Evolutionary conservation across 2,888 invertebrate genomes (phyloP), one percentile per base, ranked within the genome.

Genomic region (Acanthosoma haemorrhoidale): DNA sequence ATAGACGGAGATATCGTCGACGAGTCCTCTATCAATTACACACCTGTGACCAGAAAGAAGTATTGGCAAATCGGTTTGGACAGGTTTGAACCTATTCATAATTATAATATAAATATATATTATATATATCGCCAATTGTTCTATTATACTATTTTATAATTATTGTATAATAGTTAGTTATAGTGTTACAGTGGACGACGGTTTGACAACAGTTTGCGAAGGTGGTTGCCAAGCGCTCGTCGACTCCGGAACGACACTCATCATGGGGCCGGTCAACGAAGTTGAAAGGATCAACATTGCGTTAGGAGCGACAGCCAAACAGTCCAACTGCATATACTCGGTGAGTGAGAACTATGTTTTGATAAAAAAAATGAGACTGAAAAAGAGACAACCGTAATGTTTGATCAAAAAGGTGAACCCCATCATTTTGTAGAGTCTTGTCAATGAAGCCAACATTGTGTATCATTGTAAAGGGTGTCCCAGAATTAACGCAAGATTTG

Each of bases 21-120:
- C 69, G 96, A 95, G 29, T 87, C 91, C n/a, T 3, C 38, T 76
- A 91, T 99, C 80, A 93, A 92, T 2, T 96, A 96, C 80, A 69
- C 94, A 75, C 87, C 91, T 3, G 91, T 99, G 0, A 86, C 88
- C 74, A 85, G 86, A 73, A 85, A 93, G 82, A 18, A 13, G 9
- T 99, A 99, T 82, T 99, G 98, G 99, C 96, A 98, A 84, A 92
- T 99, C 82, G 85, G 84, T 79, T 91, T 98, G 92, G 94, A 96
- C 79, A 82, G 81, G 85, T 86, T 76, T 73, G 75, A 71, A 21
- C 25, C 57, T n/a, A n/a, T n/a, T 32, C 39, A n/a, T n/a, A 36
- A 36, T 36, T 36, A 36, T 36, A 36, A 13, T 36, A 9, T 9
- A 6, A 36, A 9, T 36, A 36, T 9, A 9, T 36, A 9, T 36